phyloP scores from a whole-genome alignment of 1,140 invertebrate species.

The Neodiprion lecontei region DNA sequence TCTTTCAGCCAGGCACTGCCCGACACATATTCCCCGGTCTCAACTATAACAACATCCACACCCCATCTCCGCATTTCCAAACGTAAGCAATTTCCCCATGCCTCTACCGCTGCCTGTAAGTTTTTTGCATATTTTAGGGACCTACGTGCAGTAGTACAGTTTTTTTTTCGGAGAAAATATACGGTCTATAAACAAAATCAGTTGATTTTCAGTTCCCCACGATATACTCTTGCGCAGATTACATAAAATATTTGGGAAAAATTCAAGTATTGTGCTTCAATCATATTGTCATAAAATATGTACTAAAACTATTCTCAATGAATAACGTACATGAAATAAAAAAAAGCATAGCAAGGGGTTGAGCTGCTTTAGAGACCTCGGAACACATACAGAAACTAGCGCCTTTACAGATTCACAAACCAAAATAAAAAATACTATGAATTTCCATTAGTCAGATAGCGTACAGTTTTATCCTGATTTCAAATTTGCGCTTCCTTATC shows the following conservation, averaged over 20 bases:
- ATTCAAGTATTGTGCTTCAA: too few relatives aligned
- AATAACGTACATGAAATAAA: too few relatives aligned
- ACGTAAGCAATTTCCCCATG: slow-evolving; percentile 80
- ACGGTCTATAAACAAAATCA: too few relatives aligned
- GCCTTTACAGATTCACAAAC: neutral
- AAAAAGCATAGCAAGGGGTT: too few relatives aligned
- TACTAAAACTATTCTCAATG: too few relatives aligned
- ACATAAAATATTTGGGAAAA: too few relatives aligned
- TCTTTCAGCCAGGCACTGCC: slow-evolving; percentile 80
- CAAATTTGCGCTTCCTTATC: neutral
- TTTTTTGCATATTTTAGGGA: neutral
- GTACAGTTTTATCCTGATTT: slow-evolving; percentile 7
- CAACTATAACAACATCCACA: slow-evolving; percentile 79
- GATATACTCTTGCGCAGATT: too few relatives aligned
- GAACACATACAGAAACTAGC: too few relatives aligned
- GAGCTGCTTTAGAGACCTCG: too few relatives aligned
- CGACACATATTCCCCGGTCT: slow-evolving; percentile 81
- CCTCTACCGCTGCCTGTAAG: slow-evolving; percentile 77
- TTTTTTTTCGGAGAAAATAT: too few relatives aligned
- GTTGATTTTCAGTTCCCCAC: too few relatives aligned
- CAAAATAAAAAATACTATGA: neutral
- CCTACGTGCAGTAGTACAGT: slow-evolving; percentile 12
- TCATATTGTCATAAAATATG: too few relatives aligned
- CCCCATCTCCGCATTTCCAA: slow-evolving; percentile 80
- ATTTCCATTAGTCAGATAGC: slow-evolving; percentile 6